phyloP scores from a whole-genome alignment of 1,140 invertebrate genomes.

The Ladona fulva region DNA sequence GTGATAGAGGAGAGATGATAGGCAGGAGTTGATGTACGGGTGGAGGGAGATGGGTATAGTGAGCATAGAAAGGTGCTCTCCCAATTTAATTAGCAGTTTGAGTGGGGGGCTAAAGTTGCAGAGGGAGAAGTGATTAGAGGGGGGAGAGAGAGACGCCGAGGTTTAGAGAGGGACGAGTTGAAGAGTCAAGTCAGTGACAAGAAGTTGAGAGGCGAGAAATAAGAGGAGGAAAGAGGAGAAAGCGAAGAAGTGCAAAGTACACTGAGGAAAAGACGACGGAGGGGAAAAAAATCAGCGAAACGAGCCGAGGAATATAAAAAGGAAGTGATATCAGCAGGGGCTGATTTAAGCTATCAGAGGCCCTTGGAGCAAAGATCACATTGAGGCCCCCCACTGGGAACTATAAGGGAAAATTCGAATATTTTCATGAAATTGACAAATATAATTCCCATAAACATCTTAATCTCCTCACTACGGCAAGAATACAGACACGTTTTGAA shows the following conservation, averaged over 20 bases:
- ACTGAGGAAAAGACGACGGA: too few relatives aligned
- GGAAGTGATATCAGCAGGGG: too few relatives aligned
- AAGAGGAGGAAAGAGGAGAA: not conserved
- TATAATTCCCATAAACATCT: too few relatives aligned
- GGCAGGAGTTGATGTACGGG: not conserved
- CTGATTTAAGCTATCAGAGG: too few relatives aligned
- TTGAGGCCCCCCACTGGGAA: too few relatives aligned
- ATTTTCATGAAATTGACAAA: too few relatives aligned
- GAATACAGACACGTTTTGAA: too few relatives aligned
- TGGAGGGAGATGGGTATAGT: not conserved
- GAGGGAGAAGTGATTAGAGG: not conserved
- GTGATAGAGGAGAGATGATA: not conserved
- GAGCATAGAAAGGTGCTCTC: not conserved
- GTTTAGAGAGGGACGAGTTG: not conserved
- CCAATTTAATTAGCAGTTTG: conserved; percentile 5
- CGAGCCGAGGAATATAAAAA: too few relatives aligned
- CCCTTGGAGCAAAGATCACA: too few relatives aligned
- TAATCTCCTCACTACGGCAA: too few relatives aligned
- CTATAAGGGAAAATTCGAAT: too few relatives aligned
- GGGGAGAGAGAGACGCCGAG: not conserved
- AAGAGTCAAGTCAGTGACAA: not conserved
- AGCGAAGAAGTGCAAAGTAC: not conserved
- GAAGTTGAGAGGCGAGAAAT: not conserved
- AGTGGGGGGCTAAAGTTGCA: not conserved
- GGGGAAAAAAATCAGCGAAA: too few relatives aligned